Evolutionary conservation across 2,797 vertebrate genomes (phyloP).

Genomic region (Sebastolobus alascanus): DNA sequence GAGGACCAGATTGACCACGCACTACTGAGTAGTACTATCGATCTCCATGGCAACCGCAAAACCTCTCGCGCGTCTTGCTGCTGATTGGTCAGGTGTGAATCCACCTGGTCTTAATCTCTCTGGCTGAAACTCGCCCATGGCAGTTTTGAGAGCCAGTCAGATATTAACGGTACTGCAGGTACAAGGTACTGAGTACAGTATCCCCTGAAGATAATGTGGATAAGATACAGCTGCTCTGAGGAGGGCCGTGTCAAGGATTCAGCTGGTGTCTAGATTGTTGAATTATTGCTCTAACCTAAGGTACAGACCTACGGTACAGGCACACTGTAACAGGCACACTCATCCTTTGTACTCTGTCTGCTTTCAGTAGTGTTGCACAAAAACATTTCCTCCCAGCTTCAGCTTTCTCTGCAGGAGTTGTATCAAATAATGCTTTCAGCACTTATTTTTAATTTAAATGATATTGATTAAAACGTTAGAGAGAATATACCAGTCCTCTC

Average conservation of each 20-base stretch:
- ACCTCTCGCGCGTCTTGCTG: conserved; percentile 91
- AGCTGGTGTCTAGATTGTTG: conserved; percentile 36
- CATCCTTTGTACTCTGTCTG: conserved; percentile 46
- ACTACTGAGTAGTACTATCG: conserved; percentile 91
- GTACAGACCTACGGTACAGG: conserved; percentile 53
- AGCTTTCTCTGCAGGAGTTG: conserved; percentile 47
- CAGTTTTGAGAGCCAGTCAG: conserved; percentile 43
- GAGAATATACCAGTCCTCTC: conserved; percentile 31
- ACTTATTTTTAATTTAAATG: conserved; percentile 43
- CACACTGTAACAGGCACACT: conserved; percentile 53
- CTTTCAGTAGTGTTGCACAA: conserved; percentile 60
- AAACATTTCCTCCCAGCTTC: conserved; percentile 35
- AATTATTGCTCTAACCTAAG: conserved; percentile 41
- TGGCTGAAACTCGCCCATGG: conserved; percentile 41
- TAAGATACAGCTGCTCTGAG: conserved; percentile 41
- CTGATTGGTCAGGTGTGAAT: conserved; percentile 77
- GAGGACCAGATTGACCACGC: conserved; percentile 95
- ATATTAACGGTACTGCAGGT: conserved; percentile 60
- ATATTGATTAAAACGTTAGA: conserved; percentile 19
- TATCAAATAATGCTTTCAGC: conserved; percentile 44
- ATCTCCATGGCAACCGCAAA: conserved; percentile 93
- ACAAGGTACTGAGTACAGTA: conserved; percentile 44
- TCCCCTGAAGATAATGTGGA: conserved; percentile 51
- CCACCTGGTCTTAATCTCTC: conserved; percentile 40
- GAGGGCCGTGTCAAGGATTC: conserved; percentile 43